phyloP scores from a whole-genome alignment of 1,140 invertebrate species.

The Drosophila tristis region DNA sequence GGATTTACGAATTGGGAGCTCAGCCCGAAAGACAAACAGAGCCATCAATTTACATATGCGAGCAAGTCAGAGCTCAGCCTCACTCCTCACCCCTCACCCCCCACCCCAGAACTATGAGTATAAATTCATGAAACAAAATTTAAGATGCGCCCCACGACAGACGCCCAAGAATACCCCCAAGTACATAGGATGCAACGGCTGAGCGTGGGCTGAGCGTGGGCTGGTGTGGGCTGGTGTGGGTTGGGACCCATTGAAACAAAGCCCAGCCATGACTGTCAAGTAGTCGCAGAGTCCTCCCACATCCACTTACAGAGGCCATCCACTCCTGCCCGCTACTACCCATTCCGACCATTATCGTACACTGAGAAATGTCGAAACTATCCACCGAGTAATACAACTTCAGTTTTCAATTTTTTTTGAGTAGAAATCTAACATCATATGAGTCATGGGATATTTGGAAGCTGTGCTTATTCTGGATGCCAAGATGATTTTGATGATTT shows the following conservation, averaged over 20 bases:
- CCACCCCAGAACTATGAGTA: slow-evolving; percentile 17
- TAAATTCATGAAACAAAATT: slow-evolving; percentile 53
- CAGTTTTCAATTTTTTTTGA: too few relatives aligned
- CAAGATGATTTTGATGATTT: too few relatives aligned
- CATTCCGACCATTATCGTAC: not conserved
- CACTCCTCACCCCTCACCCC: not conserved
- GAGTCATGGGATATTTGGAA: too few relatives aligned
- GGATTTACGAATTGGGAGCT: slow-evolving; percentile 74
- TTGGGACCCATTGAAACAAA: slow-evolving; percentile 45
- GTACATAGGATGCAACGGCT: slow-evolving; percentile 29
- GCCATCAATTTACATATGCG: slow-evolving; percentile 71
- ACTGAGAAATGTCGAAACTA: too few relatives aligned
- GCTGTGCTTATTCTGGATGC: too few relatives aligned
- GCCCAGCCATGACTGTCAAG: slow-evolving; percentile 73
- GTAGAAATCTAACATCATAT: too few relatives aligned
- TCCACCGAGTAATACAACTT: too few relatives aligned
- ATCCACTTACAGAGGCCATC: slow-evolving; percentile 46
- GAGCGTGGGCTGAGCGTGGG: not conserved
- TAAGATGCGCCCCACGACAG: slow-evolving; percentile 38
- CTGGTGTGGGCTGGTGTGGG: not conserved
- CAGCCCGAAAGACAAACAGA: slow-evolving; percentile 52
- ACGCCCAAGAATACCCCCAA: not conserved
- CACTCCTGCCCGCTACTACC: not conserved
- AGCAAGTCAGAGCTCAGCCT: slow-evolving; percentile 25
- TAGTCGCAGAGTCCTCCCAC: slow-evolving; percentile 46